Percentiles rank a stretch among this genome's conserved stretches.
phyloP scores from a whole-genome alignment of 35 echinoderm and acorn worm species.

The Ptychodera flava region DNA sequence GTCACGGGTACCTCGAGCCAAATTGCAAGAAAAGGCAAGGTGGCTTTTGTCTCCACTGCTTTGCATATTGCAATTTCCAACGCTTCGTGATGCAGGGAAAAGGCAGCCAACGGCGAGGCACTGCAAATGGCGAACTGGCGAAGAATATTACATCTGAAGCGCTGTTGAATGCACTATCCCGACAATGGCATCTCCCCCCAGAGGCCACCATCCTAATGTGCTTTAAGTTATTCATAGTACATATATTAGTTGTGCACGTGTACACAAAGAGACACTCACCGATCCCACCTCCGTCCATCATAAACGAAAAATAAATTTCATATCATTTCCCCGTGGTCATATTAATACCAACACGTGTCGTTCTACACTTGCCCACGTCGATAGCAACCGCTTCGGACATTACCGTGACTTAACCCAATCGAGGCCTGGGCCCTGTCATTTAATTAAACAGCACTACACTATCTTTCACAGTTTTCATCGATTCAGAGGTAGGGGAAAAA shows the following conservation, averaged over 20 bases:
- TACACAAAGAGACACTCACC: neutral
- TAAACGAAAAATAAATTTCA: neutral
- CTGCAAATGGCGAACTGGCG: neutral
- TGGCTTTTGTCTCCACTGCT: neutral
- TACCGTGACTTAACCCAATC: too few relatives aligned
- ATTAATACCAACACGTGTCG: neutral
- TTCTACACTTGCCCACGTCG: too few relatives aligned
- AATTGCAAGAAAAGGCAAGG: neutral
- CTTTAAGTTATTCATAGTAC: neutral
- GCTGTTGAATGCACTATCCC: neutral
- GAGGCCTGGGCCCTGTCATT: too few relatives aligned
- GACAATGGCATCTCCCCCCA: neutral
- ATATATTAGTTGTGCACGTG: neutral
- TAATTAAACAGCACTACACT: too few relatives aligned
- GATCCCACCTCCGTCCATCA: neutral
- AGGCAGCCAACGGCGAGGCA: neutral
- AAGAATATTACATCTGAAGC: neutral
- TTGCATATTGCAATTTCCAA: neutral
- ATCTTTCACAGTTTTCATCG: too few relatives aligned
- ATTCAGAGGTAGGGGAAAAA: too few relatives aligned
- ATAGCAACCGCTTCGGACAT: too few relatives aligned
- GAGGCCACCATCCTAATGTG: neutral
- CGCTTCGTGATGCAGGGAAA: neutral
- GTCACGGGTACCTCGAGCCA: neutral
- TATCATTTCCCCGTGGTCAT: neutral